These are phyloP conservation scores for Puffinus mauretanicus DNA, from an alignment of 2,113 vertebrate genomes.

Conservation along the genomic window DNA sequence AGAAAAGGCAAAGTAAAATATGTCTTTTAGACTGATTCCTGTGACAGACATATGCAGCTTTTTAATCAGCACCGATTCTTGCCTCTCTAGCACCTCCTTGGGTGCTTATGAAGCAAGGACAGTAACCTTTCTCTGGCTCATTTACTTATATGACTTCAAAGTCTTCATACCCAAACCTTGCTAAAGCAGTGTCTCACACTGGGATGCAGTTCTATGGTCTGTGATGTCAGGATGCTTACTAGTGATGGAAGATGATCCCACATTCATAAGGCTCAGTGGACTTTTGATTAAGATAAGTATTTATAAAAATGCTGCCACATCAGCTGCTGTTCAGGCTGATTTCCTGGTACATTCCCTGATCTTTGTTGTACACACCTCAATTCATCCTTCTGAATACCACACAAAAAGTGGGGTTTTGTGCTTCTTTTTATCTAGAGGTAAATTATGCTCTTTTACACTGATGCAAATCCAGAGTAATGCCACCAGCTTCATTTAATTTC, in stretches of 20 bases:
- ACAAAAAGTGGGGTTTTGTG: not conserved
- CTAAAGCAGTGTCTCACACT: not conserved
- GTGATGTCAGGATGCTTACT: not conserved
- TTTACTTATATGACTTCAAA: not conserved
- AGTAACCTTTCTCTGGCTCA: not conserved
- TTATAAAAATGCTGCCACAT: not conserved
- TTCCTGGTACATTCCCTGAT: not conserved
- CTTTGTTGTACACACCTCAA: not conserved
- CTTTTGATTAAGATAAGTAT: not conserved
- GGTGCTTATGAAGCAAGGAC: not conserved
- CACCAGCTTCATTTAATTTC: not conserved
- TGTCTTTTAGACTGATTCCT: not conserved
- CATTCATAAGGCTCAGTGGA: not conserved
- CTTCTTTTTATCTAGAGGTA: not conserved
- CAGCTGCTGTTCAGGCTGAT: not conserved
- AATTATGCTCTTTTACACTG: not conserved
- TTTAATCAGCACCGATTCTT: not conserved
- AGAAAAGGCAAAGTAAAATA: not conserved
- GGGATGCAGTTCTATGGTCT: not conserved
- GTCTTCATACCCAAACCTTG: not conserved
- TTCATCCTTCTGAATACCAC: not conserved
- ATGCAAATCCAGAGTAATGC: not conserved
- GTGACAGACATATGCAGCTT: fast-evolving
- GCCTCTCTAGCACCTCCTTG: not conserved
- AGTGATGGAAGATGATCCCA: not conserved